A percentile compares a stretch with the other conserved stretches of the same genome.
Conservation (phyloP, 2,113 vertebrate species). For the Bos taurus region DNA sequence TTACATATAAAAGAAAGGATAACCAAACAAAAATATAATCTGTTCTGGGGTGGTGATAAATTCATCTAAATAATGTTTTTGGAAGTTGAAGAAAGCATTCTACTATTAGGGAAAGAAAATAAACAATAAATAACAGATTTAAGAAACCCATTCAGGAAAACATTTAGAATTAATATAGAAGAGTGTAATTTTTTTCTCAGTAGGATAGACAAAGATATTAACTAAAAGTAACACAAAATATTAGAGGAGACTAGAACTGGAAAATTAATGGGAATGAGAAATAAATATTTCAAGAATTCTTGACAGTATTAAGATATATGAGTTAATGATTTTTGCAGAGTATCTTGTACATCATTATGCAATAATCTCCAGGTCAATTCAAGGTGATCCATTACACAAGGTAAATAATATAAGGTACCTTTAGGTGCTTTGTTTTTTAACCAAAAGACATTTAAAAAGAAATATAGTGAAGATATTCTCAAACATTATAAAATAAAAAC, state of each 20-base stretch:
- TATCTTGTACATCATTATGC: background rate
- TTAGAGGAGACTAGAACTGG: background rate
- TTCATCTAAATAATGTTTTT: background rate
- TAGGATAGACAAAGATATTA: background rate
- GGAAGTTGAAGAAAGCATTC: background rate
- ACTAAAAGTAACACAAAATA: background rate
- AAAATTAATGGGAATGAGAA: background rate
- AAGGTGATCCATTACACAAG: background rate
- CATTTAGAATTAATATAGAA: background rate
- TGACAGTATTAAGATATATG: background rate
- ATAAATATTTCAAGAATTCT: background rate
- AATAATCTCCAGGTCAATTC: background rate
- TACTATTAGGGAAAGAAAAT: background rate
- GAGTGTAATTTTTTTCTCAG: background rate
- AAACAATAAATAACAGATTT: background rate
- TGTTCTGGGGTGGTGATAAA: background rate
- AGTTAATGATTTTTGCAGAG: background rate
- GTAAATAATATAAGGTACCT: background rate
- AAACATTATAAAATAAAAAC: background rate
- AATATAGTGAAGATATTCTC: background rate
- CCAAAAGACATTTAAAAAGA: background rate
- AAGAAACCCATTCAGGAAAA: background rate
- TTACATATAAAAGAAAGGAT: background rate
- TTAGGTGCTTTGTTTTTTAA: background rate
- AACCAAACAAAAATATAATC: background rate